Evolutionary conservation across 2,797 vertebrate species (phyloP).

Genomic region (Poecilia gillii): DNA sequence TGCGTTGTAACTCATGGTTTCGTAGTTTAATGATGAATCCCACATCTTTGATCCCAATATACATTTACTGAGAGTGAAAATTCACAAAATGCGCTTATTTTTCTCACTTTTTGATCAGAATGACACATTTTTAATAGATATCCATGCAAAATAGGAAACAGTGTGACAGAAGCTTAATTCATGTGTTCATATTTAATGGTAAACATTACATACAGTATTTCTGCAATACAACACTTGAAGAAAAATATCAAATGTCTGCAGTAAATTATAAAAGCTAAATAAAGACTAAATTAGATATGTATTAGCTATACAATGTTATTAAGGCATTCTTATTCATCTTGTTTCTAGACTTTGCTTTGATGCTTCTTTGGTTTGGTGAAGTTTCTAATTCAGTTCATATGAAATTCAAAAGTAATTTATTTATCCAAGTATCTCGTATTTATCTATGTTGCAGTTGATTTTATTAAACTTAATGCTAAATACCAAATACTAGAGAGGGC

Average conservation of each 20-base stretch:
- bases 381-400: background rate
- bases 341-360: background rate
- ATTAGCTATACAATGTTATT: background rate
- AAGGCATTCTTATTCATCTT: background rate
- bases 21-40: background rate
- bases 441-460: background rate
- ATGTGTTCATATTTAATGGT: background rate
- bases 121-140: background rate
- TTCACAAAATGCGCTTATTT: background rate
- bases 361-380: constrained; percentile 1
- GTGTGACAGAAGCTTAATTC: background rate
- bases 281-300: background rate
- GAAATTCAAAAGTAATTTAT: background rate
- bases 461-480: background rate
- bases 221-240: background rate
- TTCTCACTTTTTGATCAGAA: background rate
- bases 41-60: background rate
- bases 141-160: background rate
- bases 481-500: background rate
- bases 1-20: background rate
- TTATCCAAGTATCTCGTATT: background rate
- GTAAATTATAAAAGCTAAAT: background rate
- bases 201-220: background rate
- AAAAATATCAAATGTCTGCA: constrained; percentile 1
- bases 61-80: background rate